These are phyloP conservation scores for Graphium colonna DNA, from an alignment of 2,888 invertebrate species.

Conservation along the genomic window DNA sequence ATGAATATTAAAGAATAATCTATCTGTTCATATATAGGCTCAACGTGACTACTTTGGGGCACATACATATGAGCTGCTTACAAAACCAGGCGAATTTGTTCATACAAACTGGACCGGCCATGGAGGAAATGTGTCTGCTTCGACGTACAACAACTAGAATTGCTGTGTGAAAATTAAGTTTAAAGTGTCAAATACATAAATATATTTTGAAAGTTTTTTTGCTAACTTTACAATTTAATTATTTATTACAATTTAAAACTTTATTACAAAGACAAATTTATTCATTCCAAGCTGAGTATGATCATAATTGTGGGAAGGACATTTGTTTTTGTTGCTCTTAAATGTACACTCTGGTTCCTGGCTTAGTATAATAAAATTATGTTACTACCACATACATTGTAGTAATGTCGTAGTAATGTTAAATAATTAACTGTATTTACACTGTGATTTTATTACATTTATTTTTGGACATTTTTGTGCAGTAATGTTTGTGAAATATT, in stretches of 20 bases:
- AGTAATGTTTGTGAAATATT: background rate
- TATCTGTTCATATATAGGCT: no score
- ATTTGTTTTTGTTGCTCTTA: background rate
- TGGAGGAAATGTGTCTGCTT: constrained; percentile 97
- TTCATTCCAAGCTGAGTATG: no score
- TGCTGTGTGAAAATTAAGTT: no score
- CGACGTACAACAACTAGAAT: constrained; percentile 84
- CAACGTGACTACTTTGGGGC: constrained; percentile 99
- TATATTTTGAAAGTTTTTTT: no score
- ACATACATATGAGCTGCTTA: constrained; percentile 96
- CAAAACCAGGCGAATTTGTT: constrained; percentile 91
- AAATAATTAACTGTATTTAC: no score
- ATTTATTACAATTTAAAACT: no score
- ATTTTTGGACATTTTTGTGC: background rate
- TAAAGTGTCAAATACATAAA: no score
- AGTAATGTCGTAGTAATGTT: background rate
- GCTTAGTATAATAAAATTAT: background rate
- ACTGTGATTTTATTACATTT: background rate
- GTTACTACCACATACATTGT: background rate
- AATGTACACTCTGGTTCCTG: background rate
- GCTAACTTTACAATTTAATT: no score
- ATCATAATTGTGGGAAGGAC: no score
- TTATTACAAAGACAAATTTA: no score
- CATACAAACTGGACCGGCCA: constrained; percentile 99
- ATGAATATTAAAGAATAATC: no score